Base-by-base conservation (phyloP, 2,888 invertebrate species). In the Netelia fuscicornis region DNA sequence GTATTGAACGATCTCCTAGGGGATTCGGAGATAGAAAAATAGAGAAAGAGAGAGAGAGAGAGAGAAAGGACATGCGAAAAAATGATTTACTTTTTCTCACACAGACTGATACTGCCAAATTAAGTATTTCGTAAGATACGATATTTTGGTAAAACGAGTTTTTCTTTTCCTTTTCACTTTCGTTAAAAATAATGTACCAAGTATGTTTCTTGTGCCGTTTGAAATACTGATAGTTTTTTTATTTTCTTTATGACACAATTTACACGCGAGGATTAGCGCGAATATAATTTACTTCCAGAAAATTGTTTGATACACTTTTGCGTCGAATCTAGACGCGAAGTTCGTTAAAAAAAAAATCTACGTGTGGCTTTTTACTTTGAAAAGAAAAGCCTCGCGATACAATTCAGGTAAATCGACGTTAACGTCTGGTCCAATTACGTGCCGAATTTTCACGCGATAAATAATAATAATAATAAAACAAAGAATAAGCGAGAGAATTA, bases 71-170 rank as follows among this genome's bases (percentile, higher is more conserved):
- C 25, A 65, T 65, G 52, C 48, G n/a, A 71, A 65, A 52, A 62
- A 65, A 9, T 70, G 17, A 54, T 25, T 62, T 79, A 56, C 70
- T 62, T 64, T 72, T 79, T 67, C 58, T 65, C 52, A 77, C 81
- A 64, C 70, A 85, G 85, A 85, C 82, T 85, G 82, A 85, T 65
- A 85, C 79, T 85, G 80, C 85, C 85, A 85, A 85, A 85, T 85
- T 80, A 68, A 82, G 74, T 85, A 82, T 80, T 82, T 85, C 54
- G 72, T 82, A 82, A 75, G 79, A 82, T 76, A 82, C 74, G 42
- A 79, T 65, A 58, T 74, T 79, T 81, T 64, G 79, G 72, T 65
- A 72, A 68, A 62, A 71, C 65, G 77, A 60, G 48, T 65, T 60
- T 56, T 64, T 30, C 56, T 64, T 30, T 20, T 76, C 9, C 13